Percentiles rank a stretch among this genome's conserved stretches.
These are phyloP conservation scores for Dreissena rostriformis DNA, from an alignment of 1,140 invertebrate species.

Conservation along the genomic window DNA sequence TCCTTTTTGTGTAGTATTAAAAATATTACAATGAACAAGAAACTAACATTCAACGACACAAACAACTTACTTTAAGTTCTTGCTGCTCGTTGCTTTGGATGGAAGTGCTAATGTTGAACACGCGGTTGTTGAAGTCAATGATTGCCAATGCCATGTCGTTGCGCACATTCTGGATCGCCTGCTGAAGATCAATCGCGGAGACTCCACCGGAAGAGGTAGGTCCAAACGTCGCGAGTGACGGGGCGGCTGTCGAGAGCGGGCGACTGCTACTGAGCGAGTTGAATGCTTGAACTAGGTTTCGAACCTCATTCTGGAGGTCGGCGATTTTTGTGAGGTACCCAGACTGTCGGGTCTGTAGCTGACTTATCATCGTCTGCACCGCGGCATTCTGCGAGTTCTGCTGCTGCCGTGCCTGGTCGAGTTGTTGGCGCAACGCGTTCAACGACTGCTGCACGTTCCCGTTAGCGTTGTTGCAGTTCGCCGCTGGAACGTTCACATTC, in stretches of 20 bases:
- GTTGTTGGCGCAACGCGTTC: slow-evolving; percentile 35
- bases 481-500: slow-evolving; percentile 26
- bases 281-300: slow-evolving; percentile 32
- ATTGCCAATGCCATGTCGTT: slow-evolving; percentile 18
- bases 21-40: too few species aligned
- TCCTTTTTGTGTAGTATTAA: too few species aligned
- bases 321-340: slow-evolving; percentile 43
- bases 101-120: slow-evolving; percentile 30
- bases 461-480: slow-evolving; percentile 44
- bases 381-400: slow-evolving; percentile 30
- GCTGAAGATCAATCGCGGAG: slow-evolving; percentile 3
- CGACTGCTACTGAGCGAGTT: neutral
- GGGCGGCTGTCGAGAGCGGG: slow-evolving; percentile 5
- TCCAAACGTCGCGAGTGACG: neutral
- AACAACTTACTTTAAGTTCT: slow-evolving; percentile 24
- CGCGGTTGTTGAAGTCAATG: slow-evolving; percentile 32
- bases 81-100: slow-evolving; percentile 28
- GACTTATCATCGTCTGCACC: slow-evolving; percentile 27
- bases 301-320: slow-evolving; percentile 45
- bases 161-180: slow-evolving; percentile 23
- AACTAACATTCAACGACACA: too few species aligned
- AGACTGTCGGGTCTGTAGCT: slow-evolving; percentile 27
- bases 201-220: neutral
- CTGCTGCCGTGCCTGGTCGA: slow-evolving; percentile 28
- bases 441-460: slow-evolving; percentile 34